phyloP scores from a whole-genome alignment of 2,888 invertebrate genomes.

The Lasioglossum calceatum region DNA sequence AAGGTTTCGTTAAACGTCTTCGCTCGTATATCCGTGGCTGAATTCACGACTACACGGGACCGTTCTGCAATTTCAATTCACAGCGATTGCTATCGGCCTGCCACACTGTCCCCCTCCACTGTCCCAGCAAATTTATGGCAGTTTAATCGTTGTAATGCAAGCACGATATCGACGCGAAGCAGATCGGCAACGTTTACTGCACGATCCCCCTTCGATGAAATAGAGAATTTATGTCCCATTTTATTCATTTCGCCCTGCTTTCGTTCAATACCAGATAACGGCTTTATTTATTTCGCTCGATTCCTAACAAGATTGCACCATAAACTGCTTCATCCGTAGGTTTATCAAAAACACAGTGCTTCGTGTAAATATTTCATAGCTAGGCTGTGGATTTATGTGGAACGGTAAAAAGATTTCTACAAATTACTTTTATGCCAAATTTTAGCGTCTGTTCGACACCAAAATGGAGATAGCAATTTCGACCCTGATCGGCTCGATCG shows the following conservation, averaged over 20 bases:
- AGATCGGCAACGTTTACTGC: constrained; percentile 43
- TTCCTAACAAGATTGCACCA: not conserved
- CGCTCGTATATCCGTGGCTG: not conserved
- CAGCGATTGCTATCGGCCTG: constrained; percentile 39
- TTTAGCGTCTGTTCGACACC: not conserved
- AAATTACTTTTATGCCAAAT: too few relatives aligned
- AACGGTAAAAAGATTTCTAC: too few relatives aligned
- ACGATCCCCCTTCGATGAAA: not conserved
- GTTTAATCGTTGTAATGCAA: constrained; percentile 58
- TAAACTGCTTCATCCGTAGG: not conserved
- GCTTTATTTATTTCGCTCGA: not conserved
- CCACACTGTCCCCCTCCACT: not conserved
- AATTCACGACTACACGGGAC: constrained; percentile 35
- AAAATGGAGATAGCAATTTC: constrained; percentile 1
- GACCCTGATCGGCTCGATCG: constrained; percentile 5
- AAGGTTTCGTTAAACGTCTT: constrained; percentile 36
- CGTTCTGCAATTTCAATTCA: constrained; percentile 49
- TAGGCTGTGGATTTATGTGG: too few relatives aligned
- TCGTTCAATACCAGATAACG: not conserved
- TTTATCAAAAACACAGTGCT: not conserved
- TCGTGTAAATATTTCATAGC: not conserved
- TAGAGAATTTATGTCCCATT: constrained; percentile 1
- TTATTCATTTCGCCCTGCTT: constrained; percentile 1
- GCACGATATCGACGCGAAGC: constrained; percentile 52
- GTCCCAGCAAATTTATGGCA: constrained; percentile 35